phyloP scores from a whole-genome alignment of 2,797 vertebrate species.

The Sphaeramia orbicularis region DNA sequence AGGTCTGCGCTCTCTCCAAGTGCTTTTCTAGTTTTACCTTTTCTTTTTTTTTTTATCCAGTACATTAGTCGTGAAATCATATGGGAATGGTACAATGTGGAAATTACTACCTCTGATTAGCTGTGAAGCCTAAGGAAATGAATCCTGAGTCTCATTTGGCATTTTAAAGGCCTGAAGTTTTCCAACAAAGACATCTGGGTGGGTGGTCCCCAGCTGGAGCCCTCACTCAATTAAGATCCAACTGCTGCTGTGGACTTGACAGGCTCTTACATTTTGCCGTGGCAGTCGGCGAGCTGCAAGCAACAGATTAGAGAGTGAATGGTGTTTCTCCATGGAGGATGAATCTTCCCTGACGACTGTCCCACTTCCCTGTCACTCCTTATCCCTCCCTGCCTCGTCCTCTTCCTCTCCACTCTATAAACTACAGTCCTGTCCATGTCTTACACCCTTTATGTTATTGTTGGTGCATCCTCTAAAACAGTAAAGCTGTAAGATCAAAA shows the following conservation, averaged over 20 bases:
- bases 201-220: slow-evolving; percentile 53
- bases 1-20: too few relatives aligned
- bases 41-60: too few relatives aligned
- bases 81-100: neutral
- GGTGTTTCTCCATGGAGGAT: slow-evolving; percentile 59
- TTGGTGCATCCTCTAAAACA: neutral
- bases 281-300: slow-evolving; percentile 65
- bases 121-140: slow-evolving; percentile 10
- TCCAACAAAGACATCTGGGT: slow-evolving; percentile 45
- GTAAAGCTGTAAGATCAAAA: slow-evolving; percentile 3
- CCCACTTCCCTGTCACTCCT: slow-evolving; percentile 58
- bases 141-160: slow-evolving; percentile 24
- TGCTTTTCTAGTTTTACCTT: too few relatives aligned
- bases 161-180: slow-evolving; percentile 44
- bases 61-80: too few relatives aligned
- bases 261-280: slow-evolving; percentile 52
- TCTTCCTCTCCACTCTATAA: slow-evolving; percentile 22
- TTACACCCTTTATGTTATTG: neutral
- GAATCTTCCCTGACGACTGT: slow-evolving; percentile 51
- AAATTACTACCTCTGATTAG: slow-evolving; percentile 11
- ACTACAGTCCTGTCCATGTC: neutral
- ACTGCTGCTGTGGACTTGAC: slow-evolving; percentile 56
- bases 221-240: slow-evolving; percentile 69
- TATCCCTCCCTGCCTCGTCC: slow-evolving; percentile 15
- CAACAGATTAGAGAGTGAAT: slow-evolving; percentile 71